Evolutionary conservation across 2,797 vertebrate species (phyloP), one percentile per base, ranked within the genome.

Genomic region (Pachyuromys duprasi): DNA sequence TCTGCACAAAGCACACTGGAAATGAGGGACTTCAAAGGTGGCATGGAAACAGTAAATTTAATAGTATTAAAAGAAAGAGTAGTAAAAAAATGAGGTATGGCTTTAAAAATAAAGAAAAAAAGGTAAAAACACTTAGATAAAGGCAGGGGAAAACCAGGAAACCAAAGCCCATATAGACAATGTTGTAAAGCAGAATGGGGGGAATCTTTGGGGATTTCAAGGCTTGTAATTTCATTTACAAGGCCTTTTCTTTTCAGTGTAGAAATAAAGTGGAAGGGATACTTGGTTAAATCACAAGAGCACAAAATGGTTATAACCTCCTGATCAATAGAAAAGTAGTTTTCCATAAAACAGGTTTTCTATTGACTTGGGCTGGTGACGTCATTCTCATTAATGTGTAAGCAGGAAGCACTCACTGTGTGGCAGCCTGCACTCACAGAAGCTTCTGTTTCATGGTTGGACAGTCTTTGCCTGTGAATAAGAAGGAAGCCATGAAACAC

Each of bases 311-410:
- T 70, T 92, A 45, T 72, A 86, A 94, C 57, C 84, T 89, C 86
- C 65, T 57, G 87, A 95, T 96, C 94, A 84, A 96, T 88, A 94
- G 89, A 94, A 97, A 97, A 95, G n/a, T 26, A 55, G 69, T 96
- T 95, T 97, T 94, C 67, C 90, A 95, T 94, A 94, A 91, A 94
- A 81, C 76, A 42, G 63, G 89, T 55, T 96, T 94, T 91, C 70
- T 95, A 78, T 83, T 90, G 95, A 95, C 84, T 87, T 55, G 63
- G 31, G 0, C 63, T 86, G 26, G 36, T 96, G 92, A 95, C 88
- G 39, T 95, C 88, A 86, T 94, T 90, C 45, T 93, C 53, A 75
- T 93, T 80, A 95, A 96, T 76, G 79, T 90, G 63, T 89, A 91
- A 87, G 53, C 49, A 75, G 57, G 57, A 33, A 45, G 15, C n/a